Evolutionary conservation across 2,797 vertebrate genomes (phyloP).

Genomic region (Labeo calbasu): DNA sequence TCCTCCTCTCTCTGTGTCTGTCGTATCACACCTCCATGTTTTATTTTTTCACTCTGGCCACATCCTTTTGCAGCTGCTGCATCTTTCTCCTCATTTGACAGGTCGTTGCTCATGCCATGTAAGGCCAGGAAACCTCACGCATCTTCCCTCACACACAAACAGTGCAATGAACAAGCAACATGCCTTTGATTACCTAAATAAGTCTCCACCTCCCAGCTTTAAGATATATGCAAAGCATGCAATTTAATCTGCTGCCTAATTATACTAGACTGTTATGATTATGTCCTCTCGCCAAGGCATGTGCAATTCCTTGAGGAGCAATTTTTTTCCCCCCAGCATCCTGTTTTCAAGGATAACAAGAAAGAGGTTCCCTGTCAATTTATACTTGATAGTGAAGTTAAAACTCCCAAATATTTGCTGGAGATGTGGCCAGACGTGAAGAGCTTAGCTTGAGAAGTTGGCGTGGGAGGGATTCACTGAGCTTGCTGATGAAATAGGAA

Average conservation of each 20-base stretch:
- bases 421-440: constrained; percentile 32
- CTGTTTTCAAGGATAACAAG: constrained; percentile 19
- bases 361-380: constrained; percentile 26
- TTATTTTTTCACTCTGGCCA: constrained; percentile 28
- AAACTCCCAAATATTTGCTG: constrained; percentile 37
- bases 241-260: constrained; percentile 1
- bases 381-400: constrained; percentile 15
- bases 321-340: background rate
- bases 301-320: background rate
- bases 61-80: constrained; percentile 15
- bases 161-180: constrained; percentile 10
- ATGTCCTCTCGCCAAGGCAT: background rate
- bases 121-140: constrained; percentile 32
- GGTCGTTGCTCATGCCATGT: constrained; percentile 48
- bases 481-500: constrained; percentile 47
- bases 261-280: background rate
- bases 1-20: constrained; percentile 17
- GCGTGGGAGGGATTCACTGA: constrained; percentile 26
- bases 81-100: constrained; percentile 41
- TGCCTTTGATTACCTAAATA: background rate
- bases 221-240: background rate
- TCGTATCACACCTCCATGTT: constrained; percentile 23
- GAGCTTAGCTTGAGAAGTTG: constrained; percentile 29
- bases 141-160: constrained; percentile 34
- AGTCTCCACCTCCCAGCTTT: background rate